Evolutionary conservation across 2,888 invertebrate species (phyloP).

Genomic region (Monochamus alternatus): DNA sequence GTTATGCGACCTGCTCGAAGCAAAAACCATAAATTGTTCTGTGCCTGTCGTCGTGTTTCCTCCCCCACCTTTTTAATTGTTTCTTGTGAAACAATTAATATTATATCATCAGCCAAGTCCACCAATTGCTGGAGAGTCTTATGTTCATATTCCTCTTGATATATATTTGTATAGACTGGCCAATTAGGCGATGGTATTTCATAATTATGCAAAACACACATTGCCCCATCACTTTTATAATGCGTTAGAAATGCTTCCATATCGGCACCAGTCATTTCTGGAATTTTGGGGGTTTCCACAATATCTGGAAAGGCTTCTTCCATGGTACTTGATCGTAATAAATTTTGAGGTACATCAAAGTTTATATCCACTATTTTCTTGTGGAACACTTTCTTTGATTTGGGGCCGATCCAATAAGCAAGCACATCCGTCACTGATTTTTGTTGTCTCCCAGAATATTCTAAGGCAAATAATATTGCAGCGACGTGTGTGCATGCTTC

Average conservation of each 20-base stretch:
- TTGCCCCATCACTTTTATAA: background rate
- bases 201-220: background rate
- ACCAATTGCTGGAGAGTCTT: background rate
- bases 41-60: conserved; percentile 28
- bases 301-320: conserved; percentile 6
- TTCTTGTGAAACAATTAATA: background rate
- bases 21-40: conserved; percentile 32
- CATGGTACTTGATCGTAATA: background rate
- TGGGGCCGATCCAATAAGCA: conserved; percentile 14
- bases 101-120: background rate
- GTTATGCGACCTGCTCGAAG: conserved; percentile 44
- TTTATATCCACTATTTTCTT: conserved; percentile 40
- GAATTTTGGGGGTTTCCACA: background rate
- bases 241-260: background rate
- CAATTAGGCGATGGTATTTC: background rate
- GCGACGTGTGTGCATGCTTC: conserved; percentile 50
- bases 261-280: background rate
- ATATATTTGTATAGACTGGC: background rate
- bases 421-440: conserved; percentile 42
- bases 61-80: conserved; percentile 17
- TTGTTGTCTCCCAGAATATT: conserved; percentile 5
- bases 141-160: conserved; percentile 12
- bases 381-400: conserved; percentile 25
- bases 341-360: background rate
- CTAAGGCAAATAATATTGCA: conserved; percentile 38